Evolutionary conservation across 2,888 invertebrate species (phyloP).

Genomic region (Bombyx huttoni): DNA sequence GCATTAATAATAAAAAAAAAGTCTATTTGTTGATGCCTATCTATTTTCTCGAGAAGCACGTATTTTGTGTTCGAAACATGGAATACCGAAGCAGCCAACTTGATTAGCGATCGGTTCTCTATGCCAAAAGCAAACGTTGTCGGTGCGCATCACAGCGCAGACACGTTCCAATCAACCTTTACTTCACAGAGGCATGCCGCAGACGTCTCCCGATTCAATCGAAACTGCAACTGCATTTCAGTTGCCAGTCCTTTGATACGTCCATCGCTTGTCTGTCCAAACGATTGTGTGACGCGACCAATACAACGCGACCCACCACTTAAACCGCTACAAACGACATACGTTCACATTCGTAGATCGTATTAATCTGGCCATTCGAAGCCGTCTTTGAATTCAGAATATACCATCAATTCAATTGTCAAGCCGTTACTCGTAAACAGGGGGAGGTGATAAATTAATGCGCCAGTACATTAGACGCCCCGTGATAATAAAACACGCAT

Average conservation of each 20-base stretch:
- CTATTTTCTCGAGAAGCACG: not conserved
- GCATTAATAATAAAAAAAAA: too few species aligned
- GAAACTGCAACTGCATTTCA: slow-evolving; percentile 66
- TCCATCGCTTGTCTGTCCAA: slow-evolving; percentile 69
- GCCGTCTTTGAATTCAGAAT: slow-evolving; percentile 45
- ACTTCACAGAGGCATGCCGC: slow-evolving; percentile 54
- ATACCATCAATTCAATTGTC: slow-evolving; percentile 66
- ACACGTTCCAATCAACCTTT: slow-evolving; percentile 66
- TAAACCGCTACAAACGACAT: slow-evolving; percentile 8
- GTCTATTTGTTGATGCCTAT: not conserved
- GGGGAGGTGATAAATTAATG: slow-evolving; percentile 68
- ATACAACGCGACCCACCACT: slow-evolving; percentile 25
- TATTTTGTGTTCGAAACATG: not conserved
- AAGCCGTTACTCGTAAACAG: slow-evolving; percentile 61
- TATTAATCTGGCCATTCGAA: slow-evolving; percentile 20
- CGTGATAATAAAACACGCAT: slow-evolving; percentile 68
- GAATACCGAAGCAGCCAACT: slow-evolving; percentile 4
- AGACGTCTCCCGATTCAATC: slow-evolving; percentile 66
- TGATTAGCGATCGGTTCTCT: slow-evolving; percentile 13
- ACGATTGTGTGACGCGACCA: slow-evolving; percentile 55
- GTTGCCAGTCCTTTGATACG: slow-evolving; percentile 65
- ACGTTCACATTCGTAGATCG: slow-evolving; percentile 27
- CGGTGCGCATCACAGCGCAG: slow-evolving; percentile 37
- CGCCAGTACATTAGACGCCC: slow-evolving; percentile 62
- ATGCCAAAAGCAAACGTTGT: slow-evolving; percentile 37